These are phyloP conservation scores for Caenorhabditis macrosperma DNA, from an alignment of 2,888 invertebrate species.

Conservation along the genomic window DNA sequence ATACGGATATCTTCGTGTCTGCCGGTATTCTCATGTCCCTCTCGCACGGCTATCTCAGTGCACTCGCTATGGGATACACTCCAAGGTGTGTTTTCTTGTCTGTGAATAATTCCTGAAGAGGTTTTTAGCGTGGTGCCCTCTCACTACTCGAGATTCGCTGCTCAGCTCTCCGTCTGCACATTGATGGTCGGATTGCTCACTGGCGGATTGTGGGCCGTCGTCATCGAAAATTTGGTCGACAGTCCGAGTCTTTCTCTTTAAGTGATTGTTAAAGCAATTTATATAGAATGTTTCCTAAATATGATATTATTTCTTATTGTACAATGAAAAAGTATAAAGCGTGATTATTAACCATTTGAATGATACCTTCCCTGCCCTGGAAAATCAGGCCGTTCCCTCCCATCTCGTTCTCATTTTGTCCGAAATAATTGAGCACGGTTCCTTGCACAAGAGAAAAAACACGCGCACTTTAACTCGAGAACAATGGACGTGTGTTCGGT, in stretches of 20 bases:
- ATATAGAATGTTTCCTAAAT: not conserved
- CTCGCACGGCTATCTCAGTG: slow-evolving; percentile 93
- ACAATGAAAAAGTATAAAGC: not conserved
- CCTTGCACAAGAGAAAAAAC: not conserved
- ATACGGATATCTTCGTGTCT: slow-evolving; percentile 81
- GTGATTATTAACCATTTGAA: no score
- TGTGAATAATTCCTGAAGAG: not conserved
- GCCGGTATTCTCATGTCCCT: slow-evolving; percentile 86
- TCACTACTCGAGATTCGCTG: slow-evolving; percentile 64
- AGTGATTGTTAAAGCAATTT: not conserved
- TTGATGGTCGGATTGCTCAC: slow-evolving; percentile 65
- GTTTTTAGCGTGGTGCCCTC: slow-evolving; percentile 59
- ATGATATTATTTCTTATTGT: not conserved
- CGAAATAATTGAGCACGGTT: not conserved
- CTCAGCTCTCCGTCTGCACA: slow-evolving; percentile 68
- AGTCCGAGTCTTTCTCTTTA: no score
- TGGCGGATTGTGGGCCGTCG: slow-evolving; percentile 47
- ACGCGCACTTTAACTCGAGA: not conserved
- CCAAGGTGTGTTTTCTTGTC: slow-evolving; percentile 82
- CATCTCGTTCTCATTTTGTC: not conserved
- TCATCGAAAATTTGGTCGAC: slow-evolving; percentile 44
- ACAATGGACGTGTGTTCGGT: not conserved
- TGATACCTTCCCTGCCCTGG: no score
- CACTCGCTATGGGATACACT: slow-evolving; percentile 93
- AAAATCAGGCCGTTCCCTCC: no score